These are phyloP conservation scores for Amyelois transitella DNA, from an alignment of 1,140 invertebrate species.

Conservation along the genomic window DNA sequence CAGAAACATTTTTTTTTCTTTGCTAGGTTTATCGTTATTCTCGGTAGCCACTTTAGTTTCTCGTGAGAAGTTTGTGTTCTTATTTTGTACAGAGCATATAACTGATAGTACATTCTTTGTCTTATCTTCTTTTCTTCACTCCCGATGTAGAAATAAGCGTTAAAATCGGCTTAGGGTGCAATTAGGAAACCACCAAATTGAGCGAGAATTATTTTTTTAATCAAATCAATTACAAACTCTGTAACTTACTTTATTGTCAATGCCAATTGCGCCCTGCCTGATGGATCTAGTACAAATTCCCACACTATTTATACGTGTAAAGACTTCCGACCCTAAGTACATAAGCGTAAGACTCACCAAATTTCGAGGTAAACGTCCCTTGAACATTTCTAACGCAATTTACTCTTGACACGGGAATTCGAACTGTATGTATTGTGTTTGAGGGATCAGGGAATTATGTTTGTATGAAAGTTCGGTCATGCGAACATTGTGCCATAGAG, in stretches of 20 bases:
- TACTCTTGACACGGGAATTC: neutral
- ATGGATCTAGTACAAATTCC: neutral
- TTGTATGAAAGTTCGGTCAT: neutral
- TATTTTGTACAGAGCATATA: no score
- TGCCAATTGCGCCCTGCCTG: neutral
- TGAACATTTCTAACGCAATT: neutral
- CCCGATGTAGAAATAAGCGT: no score
- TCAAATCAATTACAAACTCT: no score
- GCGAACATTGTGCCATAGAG: neutral
- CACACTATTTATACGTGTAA: neutral
- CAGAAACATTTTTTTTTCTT: no score
- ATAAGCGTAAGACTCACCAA: neutral
- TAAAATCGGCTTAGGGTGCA: no score
- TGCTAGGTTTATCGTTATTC: no score
- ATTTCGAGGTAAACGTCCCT: neutral
- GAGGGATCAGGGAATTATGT: neutral
- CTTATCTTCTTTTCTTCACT: no score
- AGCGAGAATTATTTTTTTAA: no score
- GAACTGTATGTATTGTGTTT: neutral
- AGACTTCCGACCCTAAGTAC: neutral
- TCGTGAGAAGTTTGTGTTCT: no score
- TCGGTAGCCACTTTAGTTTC: no score
- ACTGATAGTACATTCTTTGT: no score
- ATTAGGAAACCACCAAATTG: no score
- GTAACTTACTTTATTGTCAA: neutral